Percentiles rank a stretch among this genome's conserved stretches.
phyloP scores from a whole-genome alignment of 2,797 vertebrate genomes.

The Enteromius treurensis region DNA sequence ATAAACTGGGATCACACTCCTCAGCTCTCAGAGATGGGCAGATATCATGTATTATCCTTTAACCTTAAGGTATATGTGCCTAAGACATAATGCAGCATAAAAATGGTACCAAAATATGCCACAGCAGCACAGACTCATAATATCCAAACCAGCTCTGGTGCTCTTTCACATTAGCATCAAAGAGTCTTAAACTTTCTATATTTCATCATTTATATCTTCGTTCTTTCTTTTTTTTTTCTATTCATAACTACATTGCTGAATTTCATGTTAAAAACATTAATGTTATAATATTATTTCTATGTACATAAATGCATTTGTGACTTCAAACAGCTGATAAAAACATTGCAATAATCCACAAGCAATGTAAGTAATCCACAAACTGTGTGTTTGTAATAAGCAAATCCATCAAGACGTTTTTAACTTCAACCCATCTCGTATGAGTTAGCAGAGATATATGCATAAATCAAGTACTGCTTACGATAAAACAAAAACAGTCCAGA shows the following conservation, averaged over 20 bases:
- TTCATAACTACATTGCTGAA: not conserved
- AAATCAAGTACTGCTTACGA: not conserved
- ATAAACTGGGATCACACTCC: slow-evolving; percentile 25
- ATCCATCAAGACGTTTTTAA: not conserved
- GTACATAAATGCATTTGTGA: not conserved
- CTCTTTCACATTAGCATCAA: not conserved
- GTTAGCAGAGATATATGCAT: not conserved
- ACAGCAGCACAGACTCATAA: not conserved
- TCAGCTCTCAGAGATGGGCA: not conserved
- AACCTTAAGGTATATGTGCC: not conserved
- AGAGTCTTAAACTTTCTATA: not conserved
- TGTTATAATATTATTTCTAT: not conserved
- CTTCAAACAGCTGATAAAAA: not conserved
- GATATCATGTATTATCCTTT: slow-evolving; percentile 14
- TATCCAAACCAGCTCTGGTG: not conserved
- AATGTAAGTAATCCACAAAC: not conserved
- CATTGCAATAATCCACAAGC: not conserved
- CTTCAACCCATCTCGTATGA: not conserved
- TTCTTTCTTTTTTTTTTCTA: not conserved
- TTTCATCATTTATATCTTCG: not conserved
- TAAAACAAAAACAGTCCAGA: not conserved
- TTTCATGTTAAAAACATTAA: not conserved
- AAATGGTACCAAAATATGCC: not conserved
- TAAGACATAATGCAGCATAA: slow-evolving; percentile 13
- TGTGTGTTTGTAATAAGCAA: not conserved